Evolutionary conservation across 64 coral and sea anemone species (phyloP), one percentile per base, ranked within the genome.

Genomic region (Hydrozoanthus tunicans): DNA sequence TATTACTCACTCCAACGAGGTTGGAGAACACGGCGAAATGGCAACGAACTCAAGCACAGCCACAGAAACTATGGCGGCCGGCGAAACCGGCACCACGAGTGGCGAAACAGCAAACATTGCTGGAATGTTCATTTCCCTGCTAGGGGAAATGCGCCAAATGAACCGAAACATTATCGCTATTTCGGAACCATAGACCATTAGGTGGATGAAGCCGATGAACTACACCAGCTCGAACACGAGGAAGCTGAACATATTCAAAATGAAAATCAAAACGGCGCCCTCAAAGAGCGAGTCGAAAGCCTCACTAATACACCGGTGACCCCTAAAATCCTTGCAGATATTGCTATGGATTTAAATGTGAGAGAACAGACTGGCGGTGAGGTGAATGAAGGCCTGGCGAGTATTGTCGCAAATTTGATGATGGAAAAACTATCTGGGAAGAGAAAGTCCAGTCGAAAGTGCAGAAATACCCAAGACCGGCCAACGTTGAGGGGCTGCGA

Each of bases 181-280:
- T 20, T 20, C 20, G 20, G 20, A 20, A 20, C 20, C 51, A 79
- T 56, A 79, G 77, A 79, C 77, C 77, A 79, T 4, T 27, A 79
- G 77, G 77, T 54, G 77, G 77, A 56, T 56, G 77, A 79, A 79
- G 77, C 77, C 77, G 52, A 54, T 56, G 77, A 79, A 79, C 77
- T 79, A 79, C 77, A 79, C 77, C 77, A 79, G 77, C 77, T 79
- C 77, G 51, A 79, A 51, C 77, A 79, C 77, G 26, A 79, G 77
- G 77, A 51, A 79, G 77, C 77, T 79, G 77, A 70, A 70, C 66
- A 70, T 9, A 15, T 1, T 70, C 66, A 70, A 70, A 70, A 70
- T 70, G 20, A 20, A 70, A 62, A 62, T 62, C 12, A 62, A 62
- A 70, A 70, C 24, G 66, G 66, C 15, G 66, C 66, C 14, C 66